These are phyloP conservation scores for Sarcophaga subvicina DNA, from an alignment of 2,888 invertebrate genomes.

Conservation along the genomic window DNA sequence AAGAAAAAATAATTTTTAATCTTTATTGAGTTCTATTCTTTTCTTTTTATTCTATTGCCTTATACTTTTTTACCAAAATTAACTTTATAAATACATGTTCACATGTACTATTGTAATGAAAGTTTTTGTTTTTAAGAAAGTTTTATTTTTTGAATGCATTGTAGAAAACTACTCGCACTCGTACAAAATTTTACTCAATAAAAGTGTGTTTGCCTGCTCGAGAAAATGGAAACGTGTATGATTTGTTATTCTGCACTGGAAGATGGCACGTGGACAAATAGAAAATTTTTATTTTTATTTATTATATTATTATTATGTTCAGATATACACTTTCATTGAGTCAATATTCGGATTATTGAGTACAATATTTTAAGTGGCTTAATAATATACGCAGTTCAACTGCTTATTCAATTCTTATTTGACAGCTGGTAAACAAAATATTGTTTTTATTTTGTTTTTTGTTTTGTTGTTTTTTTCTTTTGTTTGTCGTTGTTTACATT, in stretches of 20 bases:
- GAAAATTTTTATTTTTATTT: too few species aligned
- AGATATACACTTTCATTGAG: too few species aligned
- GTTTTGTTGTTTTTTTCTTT: too few species aligned
- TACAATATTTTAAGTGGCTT: too few species aligned
- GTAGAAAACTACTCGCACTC: neutral
- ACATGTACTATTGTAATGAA: neutral
- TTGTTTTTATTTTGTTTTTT: too few species aligned
- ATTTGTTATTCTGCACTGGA: neutral
- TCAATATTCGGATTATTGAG: too few species aligned
- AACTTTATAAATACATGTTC: neutral
- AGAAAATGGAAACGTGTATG: neutral
- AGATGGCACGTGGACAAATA: neutral
- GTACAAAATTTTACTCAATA: neutral
- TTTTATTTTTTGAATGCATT: neutral
- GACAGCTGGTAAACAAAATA: too few species aligned
- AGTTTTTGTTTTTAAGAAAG: neutral
- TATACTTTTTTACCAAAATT: neutral
- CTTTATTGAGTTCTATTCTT: neutral
- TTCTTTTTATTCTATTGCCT: neutral
- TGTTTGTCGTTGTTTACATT: too few species aligned
- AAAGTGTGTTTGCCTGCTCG: neutral
- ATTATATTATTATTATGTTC: too few species aligned
- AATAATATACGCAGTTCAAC: too few species aligned
- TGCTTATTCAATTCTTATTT: too few species aligned
- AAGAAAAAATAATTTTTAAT: neutral